Percentiles rank a stretch among this genome's conserved stretches.
Evolutionary conservation across 92 coral and sea anemone genomes (phyloP).

Genomic region (Palythoa caribaeorum): DNA sequence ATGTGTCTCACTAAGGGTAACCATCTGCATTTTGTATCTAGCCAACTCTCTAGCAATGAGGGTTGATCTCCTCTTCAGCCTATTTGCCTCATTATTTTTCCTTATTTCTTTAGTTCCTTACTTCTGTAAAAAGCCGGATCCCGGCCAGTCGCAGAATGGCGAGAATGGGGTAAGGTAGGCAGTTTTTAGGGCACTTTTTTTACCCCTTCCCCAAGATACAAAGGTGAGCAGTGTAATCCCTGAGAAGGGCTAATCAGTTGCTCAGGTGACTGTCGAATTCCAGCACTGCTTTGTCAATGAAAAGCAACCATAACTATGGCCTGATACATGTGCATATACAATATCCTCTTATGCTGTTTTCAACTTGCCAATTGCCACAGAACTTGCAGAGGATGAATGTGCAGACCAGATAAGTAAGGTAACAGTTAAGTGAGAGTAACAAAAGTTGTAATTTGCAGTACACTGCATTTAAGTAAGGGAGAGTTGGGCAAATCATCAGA

Average conservation of each 20-base stretch:
- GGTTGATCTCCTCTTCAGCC: constrained; percentile 37
- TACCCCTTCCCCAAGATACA: constrained; percentile 49
- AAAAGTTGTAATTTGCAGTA: constrained; percentile 10
- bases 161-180: constrained; percentile 37
- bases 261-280: constrained; percentile 59
- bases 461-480: background rate
- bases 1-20: constrained; percentile 59
- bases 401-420: background rate
- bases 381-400: background rate
- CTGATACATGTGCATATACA: background rate
- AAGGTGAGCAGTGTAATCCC: constrained; percentile 70
- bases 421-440: background rate
- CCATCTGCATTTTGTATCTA: constrained; percentile 53
- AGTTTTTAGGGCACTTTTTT: constrained; percentile 25
- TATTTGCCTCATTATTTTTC: background rate
- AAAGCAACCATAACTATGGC: background rate
- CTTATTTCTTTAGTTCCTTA: constrained; percentile 1
- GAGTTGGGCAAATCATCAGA: background rate
- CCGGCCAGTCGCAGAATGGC: constrained; percentile 60
- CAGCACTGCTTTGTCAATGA: constrained; percentile 33
- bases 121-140: constrained; percentile 41
- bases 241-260: constrained; percentile 60
- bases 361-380: constrained; percentile 39
- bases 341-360: constrained; percentile 16
- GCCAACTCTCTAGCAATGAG: constrained; percentile 40